Base-by-base conservation (phyloP, 1,140 invertebrate genomes). In the Drosophila kanapiae region DNA sequence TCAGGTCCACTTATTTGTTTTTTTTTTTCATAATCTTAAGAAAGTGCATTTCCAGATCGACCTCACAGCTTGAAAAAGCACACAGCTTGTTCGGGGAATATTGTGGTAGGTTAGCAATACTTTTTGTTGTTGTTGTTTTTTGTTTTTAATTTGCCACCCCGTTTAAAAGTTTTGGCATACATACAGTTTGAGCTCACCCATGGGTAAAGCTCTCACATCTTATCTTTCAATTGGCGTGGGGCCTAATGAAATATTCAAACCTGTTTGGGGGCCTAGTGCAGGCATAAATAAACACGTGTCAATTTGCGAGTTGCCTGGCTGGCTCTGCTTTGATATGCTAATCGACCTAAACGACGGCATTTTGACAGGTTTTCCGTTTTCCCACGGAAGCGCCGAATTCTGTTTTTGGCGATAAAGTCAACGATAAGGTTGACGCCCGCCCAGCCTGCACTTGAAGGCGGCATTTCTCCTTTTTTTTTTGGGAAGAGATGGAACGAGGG, bases 291-390 rank as follows among this genome's bases (percentile, higher is more conserved):
- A 87, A 71, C 84, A 78, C 77, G 78, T 87, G 84, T 88, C 84
- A 83, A 88, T 84, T 80, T 83, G 84, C 77, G 74, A 75, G 80
- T 69, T 77, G 80, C 80, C 80, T 83, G 77, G 61, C 54, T 79
- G 67, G 51, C 69, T 61, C 62, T 23, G 75, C 84, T 88, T 87
- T 87, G 84, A 88, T 87, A 87, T 87, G 84, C 84, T 88, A 87
- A 87, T 87, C 84, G 86, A 75, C 49, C 80, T 87, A 87, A 88
- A 88, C 84, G 84, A 80, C 65, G 84, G 69, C 80, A 72, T 88
- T 87, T 80, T 87, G 84, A 88, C 84, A 88, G 85, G 84, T 88
- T 87, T 87, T 87, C 85, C 84, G 77, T 78, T 88, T 83, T 88
- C 80, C 80, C 77, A 83, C 77, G 83, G 77, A 87, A 83, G 70